Base-by-base conservation (phyloP, 1,140 invertebrate genomes). In the Agraylea sexmaculata region DNA sequence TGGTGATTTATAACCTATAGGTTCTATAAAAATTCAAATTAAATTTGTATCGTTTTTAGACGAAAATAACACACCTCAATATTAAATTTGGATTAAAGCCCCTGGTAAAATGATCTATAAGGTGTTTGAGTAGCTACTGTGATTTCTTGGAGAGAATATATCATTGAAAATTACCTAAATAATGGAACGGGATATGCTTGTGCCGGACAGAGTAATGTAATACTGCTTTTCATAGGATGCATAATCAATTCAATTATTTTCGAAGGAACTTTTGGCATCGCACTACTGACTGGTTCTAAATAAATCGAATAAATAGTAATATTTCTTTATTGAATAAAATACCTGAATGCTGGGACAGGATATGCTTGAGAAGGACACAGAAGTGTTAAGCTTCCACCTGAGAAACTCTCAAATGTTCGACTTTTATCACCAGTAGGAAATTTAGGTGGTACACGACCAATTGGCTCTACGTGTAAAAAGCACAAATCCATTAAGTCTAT, bases 401-500 rank as follows among this genome's bases (percentile, higher is more conserved):
- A 29, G 12, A 40, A 17, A 35, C 43, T 42, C 17, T 49, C 47
- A 45, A 49, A 49, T 2, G 47, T 49, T 29, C 47, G 35, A 43
- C 44, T 45, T 52, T 69, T 71, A 62, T 72, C 69, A 55, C 71
- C 69, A 45, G 67, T 68, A 30, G 71, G 69, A 42, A 78, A 72
- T 57, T 75, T 76, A 43, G 78, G 78, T 50, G 70, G 68, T 33
- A 77, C 76, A 55, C 76, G 77, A 45, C 73, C 78, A 47, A 83
- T 72, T 15, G 80, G 80, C 59, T 84, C 80, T 83, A 68, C 49
- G 51, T 49, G 57, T 47, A 63, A 21, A 22, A 19, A 33, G 12
- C 49, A 56, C 58, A 16, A 56, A 45, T 36, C 52, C 53, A 46
- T 47, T 52, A 47, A 51, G 41, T 48, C 45, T 51, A 52, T n/a